A percentile compares a stretch with the other conserved stretches of the same genome.
These are phyloP conservation scores for Mycalesis mineus DNA, from an alignment of 2,888 invertebrate genomes.

Conservation along the genomic window DNA sequence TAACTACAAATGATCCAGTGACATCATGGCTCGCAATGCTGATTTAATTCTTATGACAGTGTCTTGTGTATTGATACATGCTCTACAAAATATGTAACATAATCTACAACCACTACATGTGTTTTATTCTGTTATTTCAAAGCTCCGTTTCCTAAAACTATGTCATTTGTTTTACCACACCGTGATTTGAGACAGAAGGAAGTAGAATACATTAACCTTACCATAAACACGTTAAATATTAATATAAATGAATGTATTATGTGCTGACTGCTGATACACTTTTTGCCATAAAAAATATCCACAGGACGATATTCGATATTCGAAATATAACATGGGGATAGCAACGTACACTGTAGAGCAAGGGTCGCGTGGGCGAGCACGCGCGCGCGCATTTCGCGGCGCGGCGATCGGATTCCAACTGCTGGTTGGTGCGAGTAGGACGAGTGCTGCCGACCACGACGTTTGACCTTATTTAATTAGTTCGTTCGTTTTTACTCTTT, in stretches of 20 bases:
- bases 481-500: slow-evolving; percentile 75
- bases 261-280: slow-evolving; percentile 1
- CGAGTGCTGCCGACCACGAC: slow-evolving; percentile 50
- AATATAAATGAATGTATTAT: slow-evolving; percentile 10
- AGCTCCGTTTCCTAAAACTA: background rate
- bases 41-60: slow-evolving; percentile 1
- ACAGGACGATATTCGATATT: slow-evolving; percentile 2
- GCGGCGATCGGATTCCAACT: slow-evolving; percentile 48
- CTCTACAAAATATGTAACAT: background rate
- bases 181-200: slow-evolving; percentile 2
- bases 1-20: slow-evolving; percentile 1
- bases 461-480: slow-evolving; percentile 79
- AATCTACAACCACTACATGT: background rate
- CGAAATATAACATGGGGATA: background rate
- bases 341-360: slow-evolving; percentile 8
- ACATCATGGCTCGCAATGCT: slow-evolving; percentile 5
- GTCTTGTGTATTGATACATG: background rate
- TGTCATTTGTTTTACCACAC: background rate
- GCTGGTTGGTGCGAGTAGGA: slow-evolving; percentile 42
- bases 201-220: slow-evolving; percentile 16
- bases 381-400: slow-evolving; percentile 39
- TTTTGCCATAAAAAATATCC: background rate
- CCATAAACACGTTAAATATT: slow-evolving; percentile 4
- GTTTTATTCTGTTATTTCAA: background rate
- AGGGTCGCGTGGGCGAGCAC: slow-evolving; percentile 6